phyloP scores from a whole-genome alignment of 2,888 invertebrate genomes.

The Cantharis lateralis region DNA sequence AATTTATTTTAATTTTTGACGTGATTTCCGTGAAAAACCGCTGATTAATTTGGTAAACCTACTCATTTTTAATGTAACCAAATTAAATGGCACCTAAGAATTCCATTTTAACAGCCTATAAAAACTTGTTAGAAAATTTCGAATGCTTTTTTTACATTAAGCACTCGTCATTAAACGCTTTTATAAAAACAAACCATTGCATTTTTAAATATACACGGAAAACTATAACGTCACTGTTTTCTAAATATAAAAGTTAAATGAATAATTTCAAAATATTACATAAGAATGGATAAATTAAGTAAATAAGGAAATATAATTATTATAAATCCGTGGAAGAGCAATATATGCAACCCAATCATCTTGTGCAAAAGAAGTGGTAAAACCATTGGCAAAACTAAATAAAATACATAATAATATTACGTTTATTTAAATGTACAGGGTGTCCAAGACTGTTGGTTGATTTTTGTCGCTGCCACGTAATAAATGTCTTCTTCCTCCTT shows the following conservation, averaged over 20 bases:
- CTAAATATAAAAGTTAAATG: background rate
- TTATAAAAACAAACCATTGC: background rate
- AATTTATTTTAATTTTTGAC: background rate
- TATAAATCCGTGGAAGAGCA: background rate
- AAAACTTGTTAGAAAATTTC: background rate
- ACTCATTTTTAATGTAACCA: background rate
- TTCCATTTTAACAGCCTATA: background rate
- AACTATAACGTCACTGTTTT: background rate
- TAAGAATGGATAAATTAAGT: background rate
- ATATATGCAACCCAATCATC: background rate
- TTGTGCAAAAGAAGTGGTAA: background rate
- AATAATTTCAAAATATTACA: background rate
- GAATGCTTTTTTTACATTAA: background rate
- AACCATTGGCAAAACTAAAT: no score
- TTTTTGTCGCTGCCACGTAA: no score
- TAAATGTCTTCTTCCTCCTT: no score
- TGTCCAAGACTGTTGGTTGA: no score
- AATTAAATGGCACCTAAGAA: background rate
- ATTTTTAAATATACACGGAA: background rate
- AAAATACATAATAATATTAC: no score
- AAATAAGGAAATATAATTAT: no score
- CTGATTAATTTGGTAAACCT: background rate
- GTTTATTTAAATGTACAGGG: no score
- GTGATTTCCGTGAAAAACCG: background rate
- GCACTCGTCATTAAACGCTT: background rate